A percentile compares a stretch with the other conserved stretches of the same genome.
phyloP scores from a whole-genome alignment of 2,113 vertebrate species.

The Cyprichromis sp. region DNA sequence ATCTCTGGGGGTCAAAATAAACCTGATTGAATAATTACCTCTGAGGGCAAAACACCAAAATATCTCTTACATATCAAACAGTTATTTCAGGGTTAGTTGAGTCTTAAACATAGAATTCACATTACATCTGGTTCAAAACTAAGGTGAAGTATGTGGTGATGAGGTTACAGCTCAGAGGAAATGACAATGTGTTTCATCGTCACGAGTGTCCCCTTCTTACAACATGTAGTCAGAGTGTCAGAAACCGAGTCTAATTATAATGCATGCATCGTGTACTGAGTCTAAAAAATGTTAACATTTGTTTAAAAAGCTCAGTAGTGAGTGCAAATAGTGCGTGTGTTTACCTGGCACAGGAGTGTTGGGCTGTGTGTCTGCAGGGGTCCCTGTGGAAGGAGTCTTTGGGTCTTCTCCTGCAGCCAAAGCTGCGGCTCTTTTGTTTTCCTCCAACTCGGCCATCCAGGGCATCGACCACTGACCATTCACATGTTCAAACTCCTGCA shows the following conservation, averaged over 20 bases:
- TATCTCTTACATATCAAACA: not conserved
- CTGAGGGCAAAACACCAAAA: not conserved
- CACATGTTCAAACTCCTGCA: constrained; percentile 97
- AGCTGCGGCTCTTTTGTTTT: constrained; percentile 86
- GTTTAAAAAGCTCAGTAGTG: not conserved
- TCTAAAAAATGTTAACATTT: not conserved
- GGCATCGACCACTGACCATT: constrained; percentile 99
- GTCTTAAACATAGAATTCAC: not conserved
- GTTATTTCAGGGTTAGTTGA: not conserved
- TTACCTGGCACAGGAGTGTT: constrained; percentile 87
- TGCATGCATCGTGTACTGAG: no score
- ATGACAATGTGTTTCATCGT: not conserved
- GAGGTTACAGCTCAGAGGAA: not conserved
- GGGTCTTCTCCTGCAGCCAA: constrained; percentile 76
- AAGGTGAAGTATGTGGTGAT: not conserved
- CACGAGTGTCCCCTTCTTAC: not conserved
- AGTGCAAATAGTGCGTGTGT: not conserved
- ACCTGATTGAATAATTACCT: not conserved
- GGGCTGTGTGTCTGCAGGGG: constrained; percentile 92
- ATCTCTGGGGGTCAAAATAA: not conserved
- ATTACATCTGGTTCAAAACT: not conserved
- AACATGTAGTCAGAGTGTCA: not conserved
- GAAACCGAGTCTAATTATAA: not conserved
- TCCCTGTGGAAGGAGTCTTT: constrained; percentile 84
- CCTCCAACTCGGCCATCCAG: constrained; percentile 92